Evolutionary conservation across 2,797 vertebrate species (phyloP), one percentile per base, ranked within the genome.

Genomic region (Gila robusta): DNA sequence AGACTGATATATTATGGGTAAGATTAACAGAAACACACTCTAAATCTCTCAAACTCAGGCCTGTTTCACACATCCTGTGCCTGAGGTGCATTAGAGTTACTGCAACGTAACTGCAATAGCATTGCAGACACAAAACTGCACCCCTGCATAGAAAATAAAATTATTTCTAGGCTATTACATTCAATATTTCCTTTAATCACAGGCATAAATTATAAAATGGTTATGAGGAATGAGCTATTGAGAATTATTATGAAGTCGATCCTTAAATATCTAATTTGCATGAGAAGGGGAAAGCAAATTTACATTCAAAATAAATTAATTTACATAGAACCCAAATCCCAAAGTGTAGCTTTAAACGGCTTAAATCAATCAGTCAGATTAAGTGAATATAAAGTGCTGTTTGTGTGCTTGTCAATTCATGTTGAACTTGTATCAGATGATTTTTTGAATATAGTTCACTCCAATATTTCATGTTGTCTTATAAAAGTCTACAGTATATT

Each of bases 1-100:
- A 35, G n/a, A 85, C 49, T 66, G 64, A 77, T 52, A 66, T 76
- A 44, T 76, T 83, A 54, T 54, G 44, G 82, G 62, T 54, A 84
- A 77, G 64, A 67, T 52, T 69, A 71, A 82, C 80, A 72, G 67
- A 82, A 49, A 82, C 41, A 39, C 28, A 16, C 16, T 84, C n/a
- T 54, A 26, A 28, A 67, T 67, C 26, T 67, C 71, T 83, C 21
- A 37, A 83, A 74, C 4, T n/a, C 17, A 72, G 35, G 26, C 81
- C 76, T 10, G 21, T 26, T 78, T 62, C 54, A 9, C 76, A 28
- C 16, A 62, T 41, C 35, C 76, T 28, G 35, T 2, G 23, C 39
- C 56, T 5, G 23, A 2, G 9, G 74, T 39, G 74, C 23, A 37
- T 59, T 4, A 39, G 32, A 78, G 37, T 62, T 19, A 41, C 54